These are phyloP conservation scores for Amphipoea lucens DNA, from an alignment of 2,888 invertebrate species.

Conservation along the genomic window DNA sequence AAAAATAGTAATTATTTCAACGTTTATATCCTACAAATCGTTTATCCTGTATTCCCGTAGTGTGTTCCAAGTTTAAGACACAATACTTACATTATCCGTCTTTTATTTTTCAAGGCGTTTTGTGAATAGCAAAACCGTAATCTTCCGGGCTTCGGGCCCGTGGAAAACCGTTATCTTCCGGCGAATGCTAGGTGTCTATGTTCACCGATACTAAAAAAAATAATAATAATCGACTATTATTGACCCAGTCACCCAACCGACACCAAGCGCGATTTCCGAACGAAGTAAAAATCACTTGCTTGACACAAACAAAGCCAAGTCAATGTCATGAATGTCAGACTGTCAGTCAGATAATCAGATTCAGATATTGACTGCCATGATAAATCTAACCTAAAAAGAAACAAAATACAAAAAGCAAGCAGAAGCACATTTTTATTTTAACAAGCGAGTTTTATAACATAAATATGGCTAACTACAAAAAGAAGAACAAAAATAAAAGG, in stretches of 20 bases:
- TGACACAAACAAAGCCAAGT: background rate
- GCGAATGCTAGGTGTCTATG: background rate
- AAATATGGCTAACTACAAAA: slow-evolving; percentile 75
- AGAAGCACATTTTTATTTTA: slow-evolving; percentile 28
- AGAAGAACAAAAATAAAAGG: slow-evolving; percentile 74
- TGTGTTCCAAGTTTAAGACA: background rate
- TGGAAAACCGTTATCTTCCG: background rate
- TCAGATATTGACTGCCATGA: no score
- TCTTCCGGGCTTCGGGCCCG: no score
- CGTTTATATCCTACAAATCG: background rate
- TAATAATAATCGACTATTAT: background rate
- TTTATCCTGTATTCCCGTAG: background rate
- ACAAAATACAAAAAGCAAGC: slow-evolving; percentile 7
- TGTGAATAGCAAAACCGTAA: background rate
- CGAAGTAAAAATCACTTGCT: background rate
- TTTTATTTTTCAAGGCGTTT: background rate
- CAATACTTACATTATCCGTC: no score
- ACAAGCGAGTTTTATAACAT: background rate
- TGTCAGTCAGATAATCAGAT: no score
- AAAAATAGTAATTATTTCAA: background rate
- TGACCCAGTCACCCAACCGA: background rate
- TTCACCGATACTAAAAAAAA: background rate
- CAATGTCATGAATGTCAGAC: no score
- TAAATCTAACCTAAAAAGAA: slow-evolving; percentile 24
- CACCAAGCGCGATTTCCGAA: background rate